Evolutionary conservation across 2,888 invertebrate genomes (phyloP).

Genomic region (Sericinus montela): DNA sequence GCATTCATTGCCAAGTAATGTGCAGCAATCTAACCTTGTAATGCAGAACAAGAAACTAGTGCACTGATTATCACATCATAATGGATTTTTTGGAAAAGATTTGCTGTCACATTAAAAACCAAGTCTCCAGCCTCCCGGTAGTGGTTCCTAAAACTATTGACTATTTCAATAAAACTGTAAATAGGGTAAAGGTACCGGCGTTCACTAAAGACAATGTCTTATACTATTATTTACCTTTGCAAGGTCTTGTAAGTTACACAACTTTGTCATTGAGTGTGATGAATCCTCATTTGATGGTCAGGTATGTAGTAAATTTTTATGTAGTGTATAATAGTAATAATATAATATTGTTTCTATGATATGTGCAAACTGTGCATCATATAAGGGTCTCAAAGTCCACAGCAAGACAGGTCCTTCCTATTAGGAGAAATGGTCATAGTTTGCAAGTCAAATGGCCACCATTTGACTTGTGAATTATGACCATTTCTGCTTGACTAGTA

Average conservation of each 20-base stretch:
- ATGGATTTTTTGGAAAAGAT: constrained; percentile 68
- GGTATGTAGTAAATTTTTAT: constrained; percentile 53
- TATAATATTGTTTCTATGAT: too few relatives aligned
- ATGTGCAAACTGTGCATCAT: too few relatives aligned
- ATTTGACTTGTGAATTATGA: too few relatives aligned
- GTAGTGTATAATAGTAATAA: too few relatives aligned
- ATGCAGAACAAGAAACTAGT: constrained; percentile 38
- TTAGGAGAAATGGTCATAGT: too few relatives aligned
- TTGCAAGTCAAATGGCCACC: too few relatives aligned
- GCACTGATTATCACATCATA: constrained; percentile 30
- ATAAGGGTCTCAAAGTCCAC: too few relatives aligned
- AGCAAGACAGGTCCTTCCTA: too few relatives aligned
- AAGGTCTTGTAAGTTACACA: constrained; percentile 87
- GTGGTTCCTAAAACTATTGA: constrained; percentile 57
- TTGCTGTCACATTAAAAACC: constrained; percentile 48
- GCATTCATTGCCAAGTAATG: constrained; percentile 71
- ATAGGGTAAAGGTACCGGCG: constrained; percentile 78
- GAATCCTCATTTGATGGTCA: constrained; percentile 88
- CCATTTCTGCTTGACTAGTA: too few relatives aligned
- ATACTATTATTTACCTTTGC: constrained; percentile 86
- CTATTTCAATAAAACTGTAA: constrained; percentile 56
- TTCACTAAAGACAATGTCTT: constrained; percentile 85
- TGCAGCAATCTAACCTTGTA: constrained; percentile 52
- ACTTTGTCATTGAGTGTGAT: constrained; percentile 90
- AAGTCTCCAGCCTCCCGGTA: constrained; percentile 47